Evolutionary conservation across 2,888 invertebrate species (phyloP), one percentile per base, ranked within the genome.

Genomic region (Acrobasis consociella): DNA sequence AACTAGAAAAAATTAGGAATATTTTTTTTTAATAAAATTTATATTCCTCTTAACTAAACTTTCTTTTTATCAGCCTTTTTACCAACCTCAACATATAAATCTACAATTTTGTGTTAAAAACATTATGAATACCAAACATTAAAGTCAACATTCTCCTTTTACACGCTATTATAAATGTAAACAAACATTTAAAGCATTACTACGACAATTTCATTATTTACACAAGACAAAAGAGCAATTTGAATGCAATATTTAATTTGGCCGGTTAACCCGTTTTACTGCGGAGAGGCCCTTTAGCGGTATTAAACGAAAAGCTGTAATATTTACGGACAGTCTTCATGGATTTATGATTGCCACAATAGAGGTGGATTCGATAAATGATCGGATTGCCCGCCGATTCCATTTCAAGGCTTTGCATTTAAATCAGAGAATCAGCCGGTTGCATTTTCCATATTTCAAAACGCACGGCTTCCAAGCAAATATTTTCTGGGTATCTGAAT

Each of bases 391-490:
- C 69, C 68, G 72, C 69, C 76, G 74, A 78, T 81, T 75, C 80
- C 75, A 83, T 83, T 82, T 72, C 82, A 73, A 79, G 77, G 82
- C 82, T 84, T 83, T 84, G 84, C 83, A 84, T 84, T 81, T 83
- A 81, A 84, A 84, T 83, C 80, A 83, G 81, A 82, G 82, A 78
- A 78, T 75, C 76, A 73, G 67, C 75, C 74, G 72, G 74, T 72
- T 81, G 83, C 80, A 82, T 75, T 81, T 79, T 78, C 79, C 75
- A 78, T 82, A 83, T 83, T 83, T 80, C 76, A 70, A 71, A 71
- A 77, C 71, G 73, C 70, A 70, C 66, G 67, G 64, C 15, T 16
- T 38, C 8, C 56, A 39, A 39, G 50, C 50, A 60, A 59, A 60
- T 60, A 60, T 60, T 60, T 38, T 51, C 59, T 60, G 59, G 50